phyloP scores from a whole-genome alignment of 2,113 vertebrate species.

The Bostrychus sinensis region DNA sequence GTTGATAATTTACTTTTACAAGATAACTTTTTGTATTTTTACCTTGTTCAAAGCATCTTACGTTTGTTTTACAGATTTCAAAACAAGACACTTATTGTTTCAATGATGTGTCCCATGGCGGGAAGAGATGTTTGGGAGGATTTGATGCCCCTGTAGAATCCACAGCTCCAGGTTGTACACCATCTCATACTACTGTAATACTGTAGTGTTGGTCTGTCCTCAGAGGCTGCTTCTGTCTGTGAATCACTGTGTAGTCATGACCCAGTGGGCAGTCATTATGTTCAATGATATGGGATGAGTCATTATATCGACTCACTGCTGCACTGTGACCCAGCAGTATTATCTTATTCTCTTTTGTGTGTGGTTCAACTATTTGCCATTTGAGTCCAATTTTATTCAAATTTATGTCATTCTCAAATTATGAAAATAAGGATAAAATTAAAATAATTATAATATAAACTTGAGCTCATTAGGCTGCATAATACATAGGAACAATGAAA shows the following conservation, averaged over 20 bases:
- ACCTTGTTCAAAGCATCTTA: no score
- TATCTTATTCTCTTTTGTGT: not conserved
- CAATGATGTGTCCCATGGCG: no score
- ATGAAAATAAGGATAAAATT: not conserved
- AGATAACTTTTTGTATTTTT: no score
- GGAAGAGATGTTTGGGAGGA: no score
- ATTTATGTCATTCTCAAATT: not conserved
- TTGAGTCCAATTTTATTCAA: not conserved
- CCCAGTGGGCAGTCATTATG: conserved; percentile 4
- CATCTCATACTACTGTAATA: not conserved
- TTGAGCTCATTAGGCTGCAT: no score
- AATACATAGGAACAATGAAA: no score
- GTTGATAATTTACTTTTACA: no score
- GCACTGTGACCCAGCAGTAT: not conserved
- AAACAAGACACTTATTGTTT: no score
- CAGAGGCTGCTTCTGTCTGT: not conserved
- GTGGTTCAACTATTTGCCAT: not conserved
- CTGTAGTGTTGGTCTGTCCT: not conserved
- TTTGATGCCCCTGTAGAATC: no score
- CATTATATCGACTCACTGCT: conserved; percentile 1
- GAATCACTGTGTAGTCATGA: not conserved
- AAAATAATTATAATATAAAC: not conserved
- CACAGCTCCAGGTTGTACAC: not conserved
- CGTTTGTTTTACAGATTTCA: no score
- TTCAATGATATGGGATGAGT: conserved; percentile 8